These are phyloP conservation scores for Boleophthalmus pectinirostris DNA, from an alignment of 2,113 vertebrate genomes.

Conservation along the genomic window DNA sequence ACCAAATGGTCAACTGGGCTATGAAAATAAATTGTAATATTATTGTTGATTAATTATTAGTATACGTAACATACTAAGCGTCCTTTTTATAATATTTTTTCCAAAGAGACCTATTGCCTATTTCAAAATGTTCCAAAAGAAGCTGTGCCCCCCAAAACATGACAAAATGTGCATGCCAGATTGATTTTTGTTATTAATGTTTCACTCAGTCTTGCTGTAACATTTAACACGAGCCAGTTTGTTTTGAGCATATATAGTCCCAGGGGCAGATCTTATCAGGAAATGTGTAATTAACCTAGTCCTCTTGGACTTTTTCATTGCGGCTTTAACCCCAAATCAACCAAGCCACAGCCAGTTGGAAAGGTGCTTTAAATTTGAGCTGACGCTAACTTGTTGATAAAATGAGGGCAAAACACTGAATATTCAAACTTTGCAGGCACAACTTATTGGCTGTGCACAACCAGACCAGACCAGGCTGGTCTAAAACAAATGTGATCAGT, in stretches of 20 bases:
- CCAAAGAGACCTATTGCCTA: background rate
- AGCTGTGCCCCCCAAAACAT: conserved; percentile 9
- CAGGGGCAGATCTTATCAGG: conserved; percentile 33
- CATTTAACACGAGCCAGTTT: background rate
- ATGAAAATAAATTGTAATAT: too few relatives aligned
- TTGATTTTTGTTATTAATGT: conserved; percentile 23
- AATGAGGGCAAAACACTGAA: background rate
- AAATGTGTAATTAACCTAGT: background rate
- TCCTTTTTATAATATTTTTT: background rate
- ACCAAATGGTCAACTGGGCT: too few relatives aligned
- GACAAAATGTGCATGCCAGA: background rate
- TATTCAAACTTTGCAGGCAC: too few relatives aligned
- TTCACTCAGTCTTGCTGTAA: conserved; percentile 8
- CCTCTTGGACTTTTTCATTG: conserved; percentile 28
- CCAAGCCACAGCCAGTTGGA: background rate
- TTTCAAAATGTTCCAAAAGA: background rate
- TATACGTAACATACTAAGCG: background rate
- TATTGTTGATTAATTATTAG: background rate
- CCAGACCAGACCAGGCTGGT: too few relatives aligned
- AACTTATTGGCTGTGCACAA: too few relatives aligned
- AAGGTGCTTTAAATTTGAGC: background rate
- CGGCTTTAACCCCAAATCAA: background rate
- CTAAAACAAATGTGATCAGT: too few relatives aligned
- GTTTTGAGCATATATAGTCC: background rate
- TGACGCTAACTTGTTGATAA: background rate